Percentiles rank a stretch among this genome's conserved stretches.
These are phyloP conservation scores for Zingel zingel DNA, from an alignment of 2,113 vertebrate genomes.

Conservation along the genomic window DNA sequence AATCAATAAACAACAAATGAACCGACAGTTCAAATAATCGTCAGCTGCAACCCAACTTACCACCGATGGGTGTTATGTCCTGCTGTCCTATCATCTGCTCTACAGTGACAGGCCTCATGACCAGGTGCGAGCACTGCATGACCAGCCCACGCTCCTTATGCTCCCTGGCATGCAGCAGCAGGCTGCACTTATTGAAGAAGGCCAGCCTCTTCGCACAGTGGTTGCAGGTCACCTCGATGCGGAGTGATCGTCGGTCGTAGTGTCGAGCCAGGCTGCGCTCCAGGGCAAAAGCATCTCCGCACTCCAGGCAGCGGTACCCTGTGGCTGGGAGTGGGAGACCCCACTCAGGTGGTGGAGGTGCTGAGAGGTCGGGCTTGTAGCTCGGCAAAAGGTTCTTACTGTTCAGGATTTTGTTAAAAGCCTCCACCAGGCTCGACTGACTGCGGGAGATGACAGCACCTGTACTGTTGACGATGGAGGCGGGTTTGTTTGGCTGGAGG, in stretches of 20 bases:
- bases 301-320: conserved; percentile 96
- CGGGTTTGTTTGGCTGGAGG: conserved; percentile 84
- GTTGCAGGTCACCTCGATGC: conserved; percentile 98
- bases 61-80: conserved; percentile 88
- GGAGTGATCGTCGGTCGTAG: conserved; percentile 95
- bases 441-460: conserved; percentile 93
- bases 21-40: neutral
- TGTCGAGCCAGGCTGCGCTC: conserved; percentile 95
- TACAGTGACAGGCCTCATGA: conserved; percentile 94
- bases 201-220: conserved; percentile 94
- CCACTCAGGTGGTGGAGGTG: conserved; percentile 85
- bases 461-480: conserved; percentile 82
- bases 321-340: conserved; percentile 88
- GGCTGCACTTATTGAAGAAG: conserved; percentile 99
- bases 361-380: conserved; percentile 93
- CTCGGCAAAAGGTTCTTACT: conserved; percentile 95
- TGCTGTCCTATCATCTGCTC: conserved; percentile 99
- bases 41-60: conserved; percentile 51
- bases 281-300: conserved; percentile 94
- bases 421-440: conserved; percentile 95
- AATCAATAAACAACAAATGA: neutral
- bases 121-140: conserved; percentile 98
- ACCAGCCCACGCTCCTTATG: conserved; percentile 98
- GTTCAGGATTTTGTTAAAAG: conserved; percentile 98
- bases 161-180: conserved; percentile 94